Conservation (phyloP, 2,113 vertebrate genomes). For the Psilopsiagon aymara region DNA sequence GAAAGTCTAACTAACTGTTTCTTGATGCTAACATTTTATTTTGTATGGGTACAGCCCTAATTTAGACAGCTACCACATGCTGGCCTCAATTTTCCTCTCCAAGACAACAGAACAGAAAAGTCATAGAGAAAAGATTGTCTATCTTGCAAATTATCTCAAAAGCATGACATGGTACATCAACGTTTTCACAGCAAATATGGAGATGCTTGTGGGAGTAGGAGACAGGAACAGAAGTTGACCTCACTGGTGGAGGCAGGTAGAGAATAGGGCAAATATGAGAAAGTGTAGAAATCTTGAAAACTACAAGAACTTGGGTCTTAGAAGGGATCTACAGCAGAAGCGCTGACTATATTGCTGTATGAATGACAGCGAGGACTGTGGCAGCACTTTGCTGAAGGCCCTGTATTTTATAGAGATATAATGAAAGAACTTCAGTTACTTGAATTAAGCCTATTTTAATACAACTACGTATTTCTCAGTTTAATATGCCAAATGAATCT, state of each 20-base stretch:
- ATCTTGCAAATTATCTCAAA: background rate
- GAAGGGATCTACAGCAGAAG: background rate
- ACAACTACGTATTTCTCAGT: background rate
- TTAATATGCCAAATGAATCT: background rate
- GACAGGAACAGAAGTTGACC: background rate
- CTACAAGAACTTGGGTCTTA: background rate
- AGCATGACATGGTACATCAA: background rate
- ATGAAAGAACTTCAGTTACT: background rate
- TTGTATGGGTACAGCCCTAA: background rate
- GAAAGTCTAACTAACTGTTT: background rate
- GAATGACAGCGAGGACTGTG: background rate
- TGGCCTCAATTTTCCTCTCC: background rate
- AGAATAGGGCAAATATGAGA: background rate
- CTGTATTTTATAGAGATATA: background rate
- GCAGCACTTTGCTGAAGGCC: background rate
- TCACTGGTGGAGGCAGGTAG: background rate
- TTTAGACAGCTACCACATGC: background rate
- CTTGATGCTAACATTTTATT: background rate
- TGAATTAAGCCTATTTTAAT: background rate
- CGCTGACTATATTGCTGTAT: background rate
- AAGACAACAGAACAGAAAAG: background rate
- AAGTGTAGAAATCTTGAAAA: background rate
- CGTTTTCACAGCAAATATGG: background rate
- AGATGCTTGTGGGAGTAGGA: background rate
- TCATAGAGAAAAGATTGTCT: background rate